A percentile compares a stretch with the other conserved stretches of the same genome.
Conservation (phyloP, 2,888 invertebrate species). For the Coecobrya sp. region DNA sequence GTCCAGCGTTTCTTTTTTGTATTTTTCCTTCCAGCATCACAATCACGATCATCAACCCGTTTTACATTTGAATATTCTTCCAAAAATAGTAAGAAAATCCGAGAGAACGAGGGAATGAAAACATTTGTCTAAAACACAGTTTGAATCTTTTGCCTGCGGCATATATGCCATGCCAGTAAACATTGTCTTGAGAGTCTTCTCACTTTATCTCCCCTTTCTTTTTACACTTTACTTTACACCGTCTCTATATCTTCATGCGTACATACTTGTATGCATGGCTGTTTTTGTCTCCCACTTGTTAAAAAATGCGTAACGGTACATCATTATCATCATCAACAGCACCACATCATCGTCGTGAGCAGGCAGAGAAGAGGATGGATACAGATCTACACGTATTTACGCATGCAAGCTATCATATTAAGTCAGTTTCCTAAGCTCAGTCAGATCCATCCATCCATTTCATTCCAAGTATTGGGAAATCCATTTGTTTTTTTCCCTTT, state of each 20-base stretch:
- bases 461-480: conserved; percentile 36
- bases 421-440: neutral
- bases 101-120: neutral
- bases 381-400: neutral
- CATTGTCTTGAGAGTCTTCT: too few relatives aligned
- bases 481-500: neutral
- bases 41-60: neutral
- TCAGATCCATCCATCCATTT: neutral
- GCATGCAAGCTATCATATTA: neutral
- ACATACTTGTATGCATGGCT: neutral
- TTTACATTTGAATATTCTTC: neutral
- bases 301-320: conserved; percentile 67
- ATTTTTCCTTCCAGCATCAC: neutral
- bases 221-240: conserved; percentile 19
- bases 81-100: conserved; percentile 43
- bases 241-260: neutral
- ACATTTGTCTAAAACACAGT: too few relatives aligned
- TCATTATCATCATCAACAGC: conserved; percentile 40
- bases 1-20: conserved; percentile 6
- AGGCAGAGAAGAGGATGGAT: neutral
- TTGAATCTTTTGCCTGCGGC: conserved; percentile 51
- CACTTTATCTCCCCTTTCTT: conserved; percentile 41
- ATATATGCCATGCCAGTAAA: too few relatives aligned
- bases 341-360: conserved; percentile 19
- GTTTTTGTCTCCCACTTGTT: conserved; percentile 57